Percentiles rank a stretch among this genome's conserved stretches.
Evolutionary conservation across 2,113 vertebrate species (phyloP).

Genomic region (Pseudois nayaur): DNA sequence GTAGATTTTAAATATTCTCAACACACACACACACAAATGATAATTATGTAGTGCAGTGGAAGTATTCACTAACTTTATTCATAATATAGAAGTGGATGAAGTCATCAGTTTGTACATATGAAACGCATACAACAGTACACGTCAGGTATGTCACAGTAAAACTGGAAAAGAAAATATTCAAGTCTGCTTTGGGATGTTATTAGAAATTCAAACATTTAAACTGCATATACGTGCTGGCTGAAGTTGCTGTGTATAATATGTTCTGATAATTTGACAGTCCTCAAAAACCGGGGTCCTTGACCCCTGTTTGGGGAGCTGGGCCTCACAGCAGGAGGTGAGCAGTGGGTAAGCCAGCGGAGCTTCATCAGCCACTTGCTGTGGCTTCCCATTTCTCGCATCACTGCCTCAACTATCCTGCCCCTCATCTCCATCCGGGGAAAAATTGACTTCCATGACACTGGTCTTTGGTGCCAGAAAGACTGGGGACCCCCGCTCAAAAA

Average conservation of each 20-base stretch:
- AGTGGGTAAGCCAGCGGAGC: background rate
- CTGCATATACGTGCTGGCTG: background rate
- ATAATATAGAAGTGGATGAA: background rate
- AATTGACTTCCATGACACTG: background rate
- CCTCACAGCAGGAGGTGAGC: background rate
- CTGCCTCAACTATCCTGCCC: background rate
- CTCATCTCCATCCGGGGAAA: accelerated
- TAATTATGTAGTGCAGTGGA: background rate
- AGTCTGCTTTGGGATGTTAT: background rate
- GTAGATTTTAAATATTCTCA: background rate
- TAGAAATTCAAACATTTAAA: background rate
- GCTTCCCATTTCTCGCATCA: background rate
- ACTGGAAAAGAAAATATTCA: background rate
- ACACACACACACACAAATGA: background rate
- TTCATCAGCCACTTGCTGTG: background rate
- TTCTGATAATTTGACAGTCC: background rate
- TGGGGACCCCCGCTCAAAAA: background rate
- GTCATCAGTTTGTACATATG: background rate
- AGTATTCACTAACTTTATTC: background rate
- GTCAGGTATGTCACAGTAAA: background rate
- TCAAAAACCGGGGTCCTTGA: background rate
- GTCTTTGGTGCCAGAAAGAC: background rate
- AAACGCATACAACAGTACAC: background rate
- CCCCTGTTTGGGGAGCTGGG: background rate
- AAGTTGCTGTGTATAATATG: background rate